These are phyloP conservation scores for Aleiodes alternator DNA, from an alignment of 2,888 invertebrate genomes.

Conservation along the genomic window DNA sequence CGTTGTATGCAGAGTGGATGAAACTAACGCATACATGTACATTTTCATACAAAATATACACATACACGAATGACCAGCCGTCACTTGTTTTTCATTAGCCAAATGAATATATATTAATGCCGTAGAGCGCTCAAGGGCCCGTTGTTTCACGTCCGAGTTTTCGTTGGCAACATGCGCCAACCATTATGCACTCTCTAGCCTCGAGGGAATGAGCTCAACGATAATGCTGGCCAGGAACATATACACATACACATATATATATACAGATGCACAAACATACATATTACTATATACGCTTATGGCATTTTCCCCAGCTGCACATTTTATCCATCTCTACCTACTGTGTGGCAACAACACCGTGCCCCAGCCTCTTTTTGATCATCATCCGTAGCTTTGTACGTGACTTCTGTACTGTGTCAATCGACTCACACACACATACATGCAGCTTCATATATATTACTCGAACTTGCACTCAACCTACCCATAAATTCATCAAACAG, in stretches of 20 bases:
- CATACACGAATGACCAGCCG: conserved; percentile 39
- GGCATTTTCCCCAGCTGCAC: conserved; percentile 29
- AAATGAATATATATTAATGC: conserved; percentile 58
- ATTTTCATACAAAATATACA: neutral
- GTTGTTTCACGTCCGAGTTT: conserved; percentile 41
- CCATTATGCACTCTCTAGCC: conserved; percentile 42
- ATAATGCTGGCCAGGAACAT: conserved; percentile 18
- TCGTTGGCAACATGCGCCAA: conserved; percentile 45
- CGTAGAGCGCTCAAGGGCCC: conserved; percentile 39
- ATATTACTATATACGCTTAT: neutral
- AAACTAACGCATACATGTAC: neutral
- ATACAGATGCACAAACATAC: neutral
- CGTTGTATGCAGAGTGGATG: neutral
- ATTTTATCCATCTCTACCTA: conserved; percentile 26
- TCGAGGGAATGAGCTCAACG: conserved; percentile 28
- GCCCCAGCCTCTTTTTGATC: conserved; percentile 18
- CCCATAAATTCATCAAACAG: conserved; percentile 24
- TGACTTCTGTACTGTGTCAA: conserved; percentile 17
- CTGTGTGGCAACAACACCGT: neutral
- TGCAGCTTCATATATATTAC: neutral
- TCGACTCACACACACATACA: conserved; percentile 1
- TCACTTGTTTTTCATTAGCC: conserved; percentile 60
- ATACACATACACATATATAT: neutral
- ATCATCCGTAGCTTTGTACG: conserved; percentile 21
- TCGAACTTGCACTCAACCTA: neutral